phyloP scores from a whole-genome alignment of 2,888 invertebrate species.

The Leptogaster cylindrica region DNA sequence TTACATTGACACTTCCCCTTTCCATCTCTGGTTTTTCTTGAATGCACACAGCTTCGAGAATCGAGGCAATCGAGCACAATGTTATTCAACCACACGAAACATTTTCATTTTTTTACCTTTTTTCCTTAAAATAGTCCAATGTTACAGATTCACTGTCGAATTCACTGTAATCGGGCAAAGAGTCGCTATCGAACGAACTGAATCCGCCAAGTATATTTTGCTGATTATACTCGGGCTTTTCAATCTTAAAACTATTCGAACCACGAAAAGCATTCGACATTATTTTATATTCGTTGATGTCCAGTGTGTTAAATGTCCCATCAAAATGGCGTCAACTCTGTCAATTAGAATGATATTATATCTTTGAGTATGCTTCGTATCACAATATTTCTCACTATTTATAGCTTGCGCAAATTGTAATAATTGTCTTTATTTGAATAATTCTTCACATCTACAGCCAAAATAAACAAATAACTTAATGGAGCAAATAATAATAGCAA shows the following conservation, averaged over 20 bases:
- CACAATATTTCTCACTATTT: too few relatives aligned
- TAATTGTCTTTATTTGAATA: too few relatives aligned
- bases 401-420: too few relatives aligned
- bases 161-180: slow-evolving; percentile 65
- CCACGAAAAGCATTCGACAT: slow-evolving; percentile 44
- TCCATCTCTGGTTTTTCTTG: too few relatives aligned
- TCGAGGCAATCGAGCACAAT: too few relatives aligned
- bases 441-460: too few relatives aligned
- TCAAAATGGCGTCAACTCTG: slow-evolving; percentile 41
- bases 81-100: too few relatives aligned
- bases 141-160: slow-evolving; percentile 65
- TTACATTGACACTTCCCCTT: too few relatives aligned
- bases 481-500: too few relatives aligned
- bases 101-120: slow-evolving; percentile 62
- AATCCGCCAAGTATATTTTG: slow-evolving; percentile 62
- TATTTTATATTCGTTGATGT: slow-evolving; percentile 37
- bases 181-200: slow-evolving; percentile 64
- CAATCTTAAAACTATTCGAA: slow-evolving; percentile 31
- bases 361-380: too few relatives aligned
- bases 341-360: background rate
- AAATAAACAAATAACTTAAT: too few relatives aligned
- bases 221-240: slow-evolving; percentile 43
- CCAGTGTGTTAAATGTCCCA: slow-evolving; percentile 23
- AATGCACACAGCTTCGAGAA: too few relatives aligned
- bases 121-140: slow-evolving; percentile 63